Base-by-base conservation (phyloP, 2,113 vertebrate genomes). In the Oryzias woworae region DNA sequence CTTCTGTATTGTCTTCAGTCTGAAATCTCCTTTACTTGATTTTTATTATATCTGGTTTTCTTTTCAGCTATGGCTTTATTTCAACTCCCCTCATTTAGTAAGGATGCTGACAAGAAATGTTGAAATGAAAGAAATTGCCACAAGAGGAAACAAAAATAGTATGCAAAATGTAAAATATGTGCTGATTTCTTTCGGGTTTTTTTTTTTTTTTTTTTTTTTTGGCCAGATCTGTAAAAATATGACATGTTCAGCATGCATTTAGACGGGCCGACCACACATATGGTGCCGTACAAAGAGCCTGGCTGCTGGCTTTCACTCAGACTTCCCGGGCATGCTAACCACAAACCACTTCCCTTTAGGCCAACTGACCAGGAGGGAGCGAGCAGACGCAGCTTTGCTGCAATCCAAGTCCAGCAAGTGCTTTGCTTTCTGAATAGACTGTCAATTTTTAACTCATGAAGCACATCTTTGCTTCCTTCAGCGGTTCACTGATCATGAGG, bases 271-370 rank as follows among this genome's bases (percentile, higher is more conserved):
- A 73, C 87, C 79, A 81, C 83, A 90, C 75, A 59, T 72, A 58
- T 43, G 66, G 66, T 62, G 61, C 61, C 58, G 82, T 72, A 69
- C 55, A 4, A 60, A 59, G 43, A 62, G 66, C 71, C 77, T 76
- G 0, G 66, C 57, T 67, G 75, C 62, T 82, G 83, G 81, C 78
- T 80, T 58, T 70, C 54, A 68, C 62, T 83, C 78, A 68, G 82
- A 53, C 71, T 81, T 83, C 63, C 71, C 78, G 77, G 59, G 55
- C 71, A 79, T 5, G 66, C 48, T 73, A 68, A 75, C 84, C 85
- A 87, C 88, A 87, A 73, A 59, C 69, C 78, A 87, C 90, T 88
- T 90, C 91, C 87, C 77, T 69, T 75, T 71, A 36, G 36, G 36
- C 36, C 36, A 2, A 66, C 86, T 85, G 74, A 75, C 72, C 60